Evolutionary conservation across 1,140 invertebrate species (phyloP).

Genomic region (Eurosta solidaginis): DNA sequence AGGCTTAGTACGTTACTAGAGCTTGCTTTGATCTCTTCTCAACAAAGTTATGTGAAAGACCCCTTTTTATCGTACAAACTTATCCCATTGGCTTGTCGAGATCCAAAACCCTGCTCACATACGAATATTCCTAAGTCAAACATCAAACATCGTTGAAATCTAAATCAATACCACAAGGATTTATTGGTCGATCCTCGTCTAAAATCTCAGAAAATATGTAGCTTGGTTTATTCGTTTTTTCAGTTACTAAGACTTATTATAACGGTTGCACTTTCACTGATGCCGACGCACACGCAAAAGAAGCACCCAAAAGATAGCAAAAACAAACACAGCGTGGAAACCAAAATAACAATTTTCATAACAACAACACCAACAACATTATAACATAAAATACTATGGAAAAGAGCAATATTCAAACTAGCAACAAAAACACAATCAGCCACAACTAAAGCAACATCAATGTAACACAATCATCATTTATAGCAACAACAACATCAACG

Average conservation of each 20-base stretch:
- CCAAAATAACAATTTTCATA: neutral
- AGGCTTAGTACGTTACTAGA: too few species aligned
- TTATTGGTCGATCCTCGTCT: too few species aligned
- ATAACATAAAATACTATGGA: neutral
- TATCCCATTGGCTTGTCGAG: too few species aligned
- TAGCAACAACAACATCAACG: slow-evolving; percentile 6
- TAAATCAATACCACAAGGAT: too few species aligned
- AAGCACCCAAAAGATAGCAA: neutral
- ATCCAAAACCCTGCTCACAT: too few species aligned
- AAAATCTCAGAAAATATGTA: neutral
- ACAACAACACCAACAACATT: neutral
- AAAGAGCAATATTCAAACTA: neutral
- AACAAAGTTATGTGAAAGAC: too few species aligned
- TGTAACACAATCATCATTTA: slow-evolving; percentile 21
- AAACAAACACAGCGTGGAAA: neutral
- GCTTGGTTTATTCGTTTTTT: neutral
- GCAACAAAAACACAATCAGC: neutral
- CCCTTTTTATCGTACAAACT: too few species aligned
- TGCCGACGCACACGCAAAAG: neutral
- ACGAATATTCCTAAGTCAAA: too few species aligned
- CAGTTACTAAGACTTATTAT: slow-evolving; percentile 7
- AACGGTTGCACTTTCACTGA: slow-evolving; percentile 15
- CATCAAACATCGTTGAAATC: too few species aligned
- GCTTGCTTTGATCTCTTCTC: too few species aligned
- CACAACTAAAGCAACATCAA: neutral